Percentiles rank a stretch among this genome's conserved stretches.
phyloP scores from a whole-genome alignment of 2,797 vertebrate genomes.

The Gastrophryne carolinensis region DNA sequence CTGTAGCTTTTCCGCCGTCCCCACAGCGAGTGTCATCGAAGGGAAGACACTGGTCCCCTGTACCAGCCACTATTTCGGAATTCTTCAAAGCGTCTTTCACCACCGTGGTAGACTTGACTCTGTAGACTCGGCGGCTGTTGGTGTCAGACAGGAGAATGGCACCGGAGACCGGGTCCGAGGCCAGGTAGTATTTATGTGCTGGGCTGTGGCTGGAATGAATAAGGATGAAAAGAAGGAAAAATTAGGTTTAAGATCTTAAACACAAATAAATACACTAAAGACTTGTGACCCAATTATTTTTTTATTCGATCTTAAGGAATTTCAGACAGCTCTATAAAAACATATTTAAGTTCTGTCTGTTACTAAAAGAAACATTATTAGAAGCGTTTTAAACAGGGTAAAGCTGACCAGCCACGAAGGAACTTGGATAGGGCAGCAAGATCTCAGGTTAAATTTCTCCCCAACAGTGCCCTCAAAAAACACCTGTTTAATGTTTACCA shows the following conservation, averaged over 20 bases:
- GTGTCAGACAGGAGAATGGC: constrained; percentile 94
- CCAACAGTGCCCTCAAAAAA: no score
- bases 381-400: no score
- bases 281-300: neutral
- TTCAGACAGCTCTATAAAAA: neutral
- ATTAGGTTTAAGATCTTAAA: neutral
- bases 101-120: constrained; percentile 82
- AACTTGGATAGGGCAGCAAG: no score
- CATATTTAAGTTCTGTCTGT: neutral
- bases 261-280: neutral
- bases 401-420: no score
- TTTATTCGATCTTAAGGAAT: neutral
- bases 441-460: no score
- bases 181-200: constrained; percentile 95
- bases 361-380: no score
- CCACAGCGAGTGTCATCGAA: constrained; percentile 95
- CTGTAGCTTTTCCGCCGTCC: constrained; percentile 91
- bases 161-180: constrained; percentile 85
- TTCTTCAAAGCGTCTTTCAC: constrained; percentile 95
- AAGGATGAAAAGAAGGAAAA: constrained; percentile 12
- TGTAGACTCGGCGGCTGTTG: constrained; percentile 92
- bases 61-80: constrained; percentile 90
- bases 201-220: constrained; percentile 84
- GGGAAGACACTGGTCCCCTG: constrained; percentile 95
- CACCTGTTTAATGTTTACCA: no score